Evolutionary conservation across 2,797 vertebrate genomes (phyloP).

Genomic region (Paedocypris micromegethes): DNA sequence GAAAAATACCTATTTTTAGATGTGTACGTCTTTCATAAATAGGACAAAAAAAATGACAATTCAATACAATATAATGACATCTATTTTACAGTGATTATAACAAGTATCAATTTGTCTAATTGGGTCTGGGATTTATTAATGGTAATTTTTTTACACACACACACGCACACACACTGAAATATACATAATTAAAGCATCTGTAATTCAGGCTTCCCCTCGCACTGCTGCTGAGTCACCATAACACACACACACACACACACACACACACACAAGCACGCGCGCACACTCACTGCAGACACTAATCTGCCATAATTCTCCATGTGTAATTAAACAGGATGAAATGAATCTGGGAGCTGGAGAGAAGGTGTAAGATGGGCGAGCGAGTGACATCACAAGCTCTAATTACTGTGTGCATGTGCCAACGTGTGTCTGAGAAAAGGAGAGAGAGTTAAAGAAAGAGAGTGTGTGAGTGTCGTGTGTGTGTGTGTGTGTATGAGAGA

Average conservation of each 20-base stretch:
- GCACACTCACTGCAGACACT: conserved; percentile 4
- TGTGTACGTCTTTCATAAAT: too few relatives aligned
- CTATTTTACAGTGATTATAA: too few relatives aligned
- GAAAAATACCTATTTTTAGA: too few relatives aligned
- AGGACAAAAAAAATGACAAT: too few relatives aligned
- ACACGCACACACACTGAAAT: too few relatives aligned
- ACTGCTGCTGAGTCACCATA: conserved; percentile 19
- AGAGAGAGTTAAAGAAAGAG: conserved; percentile 46
- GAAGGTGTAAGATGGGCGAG: conserved; percentile 55
- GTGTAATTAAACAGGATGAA: conserved; percentile 68
- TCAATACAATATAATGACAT: too few relatives aligned
- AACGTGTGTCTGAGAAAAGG: conserved; percentile 2
- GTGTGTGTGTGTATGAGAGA: conserved; percentile 19
- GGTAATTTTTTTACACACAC: too few relatives aligned
- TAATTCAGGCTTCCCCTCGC: conserved; percentile 21
- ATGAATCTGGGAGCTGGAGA: conserved; percentile 51
- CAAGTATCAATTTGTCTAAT: too few relatives aligned
- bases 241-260: conserved; percentile 4
- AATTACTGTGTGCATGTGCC: conserved; percentile 68
- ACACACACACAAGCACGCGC: neutral
- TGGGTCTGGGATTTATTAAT: too few relatives aligned
- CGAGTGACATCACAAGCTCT: conserved; percentile 70
- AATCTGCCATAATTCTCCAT: conserved; percentile 67
- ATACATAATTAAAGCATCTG: conserved; percentile 6
- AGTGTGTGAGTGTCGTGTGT: conserved; percentile 35